Base-by-base conservation (phyloP, 1,140 invertebrate species). In the Penaeus japonicus region DNA sequence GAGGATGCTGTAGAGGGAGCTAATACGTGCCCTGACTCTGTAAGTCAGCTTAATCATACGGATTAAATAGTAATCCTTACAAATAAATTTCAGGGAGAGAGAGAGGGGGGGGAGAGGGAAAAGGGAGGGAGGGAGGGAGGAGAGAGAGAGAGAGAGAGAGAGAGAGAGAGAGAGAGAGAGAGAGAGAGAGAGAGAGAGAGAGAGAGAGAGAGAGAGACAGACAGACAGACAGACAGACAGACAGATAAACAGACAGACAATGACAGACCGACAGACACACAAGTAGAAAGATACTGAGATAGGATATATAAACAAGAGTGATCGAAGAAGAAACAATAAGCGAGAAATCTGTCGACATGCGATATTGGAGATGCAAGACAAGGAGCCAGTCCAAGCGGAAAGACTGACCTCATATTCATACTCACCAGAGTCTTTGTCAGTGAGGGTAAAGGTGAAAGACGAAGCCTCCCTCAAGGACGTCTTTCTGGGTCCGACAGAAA, bases 401-500 rank as follows among this genome's bases (percentile, higher is more conserved):
- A 47, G 4, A 47, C 15, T 47, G 47, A 47, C 47, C 47, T 47
- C 47, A 10, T 47, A 47, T 47, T 47, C 47, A 1, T 20, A 70
- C 92, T 92, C 92, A 95, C 97, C 97, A 17, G 98, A 99, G 93
- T 99, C 99, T 93, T 99, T 99, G 93, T 99, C 99, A 24, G 99
- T 99, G 82, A 99, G 94, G 4, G 98, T 98, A 92, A 99, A 99
- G 12, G 99, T 98, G 93, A 99, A 99, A 30, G 98, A 99, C 55
- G 96, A 97, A 39, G 97, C 96, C 92, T 99, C 98, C 83, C 97
- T 93, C 32, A 96, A 93, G 73, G 96, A 96, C 73, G 96, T 96
- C 89, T 96, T 94, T 92, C 96, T 95, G 4, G 96, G 97, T 35
- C 97, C 97, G 73, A 97, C 96, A 39, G 91, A 90, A 73, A 91